These are phyloP conservation scores for Anguilla rostrata DNA, from an alignment of 2,113 vertebrate species.

Conservation along the genomic window DNA sequence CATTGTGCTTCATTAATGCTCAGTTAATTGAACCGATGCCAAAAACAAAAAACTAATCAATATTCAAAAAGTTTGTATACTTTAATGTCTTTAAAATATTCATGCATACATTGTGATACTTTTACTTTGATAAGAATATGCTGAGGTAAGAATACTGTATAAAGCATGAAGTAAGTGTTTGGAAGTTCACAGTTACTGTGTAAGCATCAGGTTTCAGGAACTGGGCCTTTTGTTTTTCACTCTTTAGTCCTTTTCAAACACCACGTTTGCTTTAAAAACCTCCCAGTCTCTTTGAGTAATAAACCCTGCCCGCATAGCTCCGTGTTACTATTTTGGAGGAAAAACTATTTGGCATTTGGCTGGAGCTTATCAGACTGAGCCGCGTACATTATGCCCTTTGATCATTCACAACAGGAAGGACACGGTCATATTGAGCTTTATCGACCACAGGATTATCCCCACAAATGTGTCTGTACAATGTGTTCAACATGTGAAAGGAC, in stretches of 20 bases:
- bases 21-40: not conserved
- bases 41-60: not conserved
- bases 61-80: not conserved
- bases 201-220: not conserved
- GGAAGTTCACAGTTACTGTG: not conserved
- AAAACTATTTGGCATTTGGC: not conserved
- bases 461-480: not conserved
- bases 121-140: not conserved
- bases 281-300: constrained; percentile 55
- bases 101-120: not conserved
- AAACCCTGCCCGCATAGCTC: not conserved
- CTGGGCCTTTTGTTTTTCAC: constrained; percentile 34
- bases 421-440: too few species aligned
- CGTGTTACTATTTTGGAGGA: not conserved
- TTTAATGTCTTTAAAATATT: not conserved
- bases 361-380: not conserved
- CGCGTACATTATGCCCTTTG: too few species aligned
- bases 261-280: constrained; percentile 61
- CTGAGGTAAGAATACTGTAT: not conserved
- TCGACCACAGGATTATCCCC: too few species aligned
- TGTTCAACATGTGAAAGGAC: not conserved
- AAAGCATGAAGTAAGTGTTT: not conserved
- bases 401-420: too few species aligned
- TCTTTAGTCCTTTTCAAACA: constrained; percentile 55
- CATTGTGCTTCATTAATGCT: not conserved